A percentile compares a stretch with the other conserved stretches of the same genome.
These are phyloP conservation scores for Mirza zaza DNA, from an alignment of 2,113 vertebrate species.

Conservation along the genomic window DNA sequence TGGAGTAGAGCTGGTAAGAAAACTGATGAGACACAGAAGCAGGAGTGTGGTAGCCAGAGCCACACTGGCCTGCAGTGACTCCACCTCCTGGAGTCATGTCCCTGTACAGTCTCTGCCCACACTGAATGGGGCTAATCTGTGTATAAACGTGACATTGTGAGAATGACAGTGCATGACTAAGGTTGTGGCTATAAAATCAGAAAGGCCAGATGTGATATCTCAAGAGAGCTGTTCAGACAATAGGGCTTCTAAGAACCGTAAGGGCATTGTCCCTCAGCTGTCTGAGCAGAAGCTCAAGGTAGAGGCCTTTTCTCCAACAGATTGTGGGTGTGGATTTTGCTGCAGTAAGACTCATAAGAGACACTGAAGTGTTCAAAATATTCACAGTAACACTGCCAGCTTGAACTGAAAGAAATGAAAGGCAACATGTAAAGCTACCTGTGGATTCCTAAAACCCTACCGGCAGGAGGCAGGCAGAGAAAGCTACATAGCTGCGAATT, in stretches of 20 bases:
- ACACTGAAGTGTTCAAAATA: not conserved
- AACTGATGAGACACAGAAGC: not conserved
- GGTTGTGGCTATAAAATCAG: not conserved
- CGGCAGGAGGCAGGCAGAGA: not conserved
- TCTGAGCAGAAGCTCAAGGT: not conserved
- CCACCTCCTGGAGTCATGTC: not conserved
- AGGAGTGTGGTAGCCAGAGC: not conserved
- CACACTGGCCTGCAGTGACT: accelerated
- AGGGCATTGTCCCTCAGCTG: not conserved
- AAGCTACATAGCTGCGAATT: not conserved
- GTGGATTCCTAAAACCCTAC: not conserved
- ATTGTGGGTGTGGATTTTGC: not conserved
- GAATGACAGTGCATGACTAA: not conserved
- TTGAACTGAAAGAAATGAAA: not conserved
- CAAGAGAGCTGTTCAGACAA: not conserved
- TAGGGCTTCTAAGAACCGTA: not conserved
- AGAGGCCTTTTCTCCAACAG: not conserved
- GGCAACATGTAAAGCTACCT: not conserved
- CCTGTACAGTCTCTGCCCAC: not conserved
- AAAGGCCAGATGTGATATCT: not conserved
- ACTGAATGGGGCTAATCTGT: not conserved
- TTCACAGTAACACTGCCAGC: not conserved
- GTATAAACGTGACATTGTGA: not conserved
- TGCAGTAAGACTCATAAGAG: not conserved
- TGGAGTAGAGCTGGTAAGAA: not conserved